Conservation (phyloP, 2,888 invertebrate genomes). For the Mystacides longicornis region DNA sequence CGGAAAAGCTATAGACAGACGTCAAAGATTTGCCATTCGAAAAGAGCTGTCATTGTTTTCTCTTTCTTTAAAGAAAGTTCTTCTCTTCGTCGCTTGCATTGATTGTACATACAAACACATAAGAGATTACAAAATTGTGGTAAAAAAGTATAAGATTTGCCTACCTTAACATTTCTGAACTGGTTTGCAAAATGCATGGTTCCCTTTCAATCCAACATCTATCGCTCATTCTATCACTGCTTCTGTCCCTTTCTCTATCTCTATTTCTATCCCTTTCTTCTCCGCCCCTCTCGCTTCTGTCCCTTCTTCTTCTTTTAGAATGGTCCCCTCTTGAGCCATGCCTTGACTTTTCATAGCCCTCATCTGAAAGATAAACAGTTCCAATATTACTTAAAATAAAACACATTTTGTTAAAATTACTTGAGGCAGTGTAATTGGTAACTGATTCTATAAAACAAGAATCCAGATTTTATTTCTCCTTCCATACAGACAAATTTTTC, state of each 20-base stretch:
- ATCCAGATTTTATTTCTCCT: too few species aligned
- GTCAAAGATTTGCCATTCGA: too few species aligned
- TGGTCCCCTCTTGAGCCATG: not conserved
- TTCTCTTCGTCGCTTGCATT: too few species aligned
- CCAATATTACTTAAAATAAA: too few species aligned
- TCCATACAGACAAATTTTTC: too few species aligned
- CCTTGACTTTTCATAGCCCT: not conserved
- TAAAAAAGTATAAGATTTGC: not conserved
- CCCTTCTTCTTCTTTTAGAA: constrained; percentile 10
- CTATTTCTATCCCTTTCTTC: constrained; percentile 18
- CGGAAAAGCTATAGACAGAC: too few species aligned
- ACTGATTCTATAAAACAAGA: too few species aligned
- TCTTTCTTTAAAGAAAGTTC: too few species aligned
- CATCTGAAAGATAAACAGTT: not conserved
- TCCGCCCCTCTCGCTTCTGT: constrained; percentile 11
- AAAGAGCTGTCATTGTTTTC: too few species aligned
- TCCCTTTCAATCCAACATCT: constrained; percentile 24
- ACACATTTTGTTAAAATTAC: too few species aligned
- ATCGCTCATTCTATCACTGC: constrained; percentile 17
- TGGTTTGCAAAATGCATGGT: constrained; percentile 19
- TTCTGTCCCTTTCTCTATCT: constrained; percentile 10
- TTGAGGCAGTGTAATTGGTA: too few species aligned
- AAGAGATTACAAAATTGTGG: not conserved
- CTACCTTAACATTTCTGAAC: constrained; percentile 23
- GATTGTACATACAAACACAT: too few species aligned